phyloP scores from a whole-genome alignment of 53 echinoderm and acorn worm genomes.

The Holothuria scabra region DNA sequence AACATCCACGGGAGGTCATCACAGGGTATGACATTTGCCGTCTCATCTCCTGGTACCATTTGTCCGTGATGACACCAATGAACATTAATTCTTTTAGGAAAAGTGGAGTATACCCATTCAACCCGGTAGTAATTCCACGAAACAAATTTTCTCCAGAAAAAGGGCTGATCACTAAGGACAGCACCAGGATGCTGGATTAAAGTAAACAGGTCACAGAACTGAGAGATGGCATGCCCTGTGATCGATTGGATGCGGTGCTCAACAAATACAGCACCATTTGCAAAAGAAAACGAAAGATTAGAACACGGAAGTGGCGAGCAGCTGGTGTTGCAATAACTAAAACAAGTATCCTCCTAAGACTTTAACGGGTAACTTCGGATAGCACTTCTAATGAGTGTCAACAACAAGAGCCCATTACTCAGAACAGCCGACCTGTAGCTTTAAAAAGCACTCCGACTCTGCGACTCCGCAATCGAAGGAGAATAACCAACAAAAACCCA shows the following conservation, averaged over 20 bases:
- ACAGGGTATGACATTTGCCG: not conserved
- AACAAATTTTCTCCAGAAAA: not conserved
- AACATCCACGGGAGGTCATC: not conserved
- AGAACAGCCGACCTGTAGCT: too few species aligned
- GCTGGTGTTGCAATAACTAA: conserved; percentile 12
- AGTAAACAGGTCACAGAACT: too few species aligned
- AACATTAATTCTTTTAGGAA: conserved; percentile 12
- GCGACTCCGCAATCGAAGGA: too few species aligned
- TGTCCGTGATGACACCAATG: not conserved
- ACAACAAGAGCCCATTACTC: too few species aligned
- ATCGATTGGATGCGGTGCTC: too few species aligned
- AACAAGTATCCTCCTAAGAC: not conserved
- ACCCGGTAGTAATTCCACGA: not conserved
- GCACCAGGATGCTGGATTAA: too few species aligned
- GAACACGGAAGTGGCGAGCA: not conserved
- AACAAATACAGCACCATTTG: too few species aligned
- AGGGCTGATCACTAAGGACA: not conserved
- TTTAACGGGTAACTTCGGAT: not conserved
- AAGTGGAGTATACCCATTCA: conserved; percentile 1
- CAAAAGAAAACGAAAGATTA: not conserved
- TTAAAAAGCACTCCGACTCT: too few species aligned
- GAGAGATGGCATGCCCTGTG: too few species aligned
- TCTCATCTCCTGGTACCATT: not conserved
- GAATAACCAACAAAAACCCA: too few species aligned
- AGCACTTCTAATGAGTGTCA: too few species aligned